Evolutionary conservation across 2,888 invertebrate species (phyloP), one percentile per base, ranked within the genome.

Genomic region (Cheilosia soror): DNA sequence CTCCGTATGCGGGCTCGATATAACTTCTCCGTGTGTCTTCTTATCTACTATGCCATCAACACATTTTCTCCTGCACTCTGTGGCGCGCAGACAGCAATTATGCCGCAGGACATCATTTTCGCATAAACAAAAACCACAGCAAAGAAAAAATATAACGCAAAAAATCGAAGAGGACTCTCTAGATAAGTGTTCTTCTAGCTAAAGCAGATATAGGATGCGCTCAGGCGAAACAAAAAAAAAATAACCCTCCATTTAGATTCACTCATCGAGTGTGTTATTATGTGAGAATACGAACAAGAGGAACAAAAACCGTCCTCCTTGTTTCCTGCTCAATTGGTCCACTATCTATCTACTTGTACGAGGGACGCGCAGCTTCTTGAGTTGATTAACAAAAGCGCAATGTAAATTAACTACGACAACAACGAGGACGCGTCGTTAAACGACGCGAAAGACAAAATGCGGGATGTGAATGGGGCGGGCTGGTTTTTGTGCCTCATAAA

Each of bases 361-460:
- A 51, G 60, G 47, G 69, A 20, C 15, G 49, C 63, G 29, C 65
- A 66, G 63, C 80, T 79, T 55, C 81, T 85, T 77, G 33, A 81
- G 81, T 72, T 85, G 76, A 85, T 85, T 77, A 81, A 81, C 81
- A 73, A 81, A 85, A 85, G 81, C 72, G 85, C 85, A 77, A 81
- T 85, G 85, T 85, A 85, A 85, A 85, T 85, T 85, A 85, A 81
- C 81, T 66, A 85, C 85, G 81, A 81, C 80, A 80, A 80, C 71
- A 85, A 72, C 66, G 72, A 81, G 49, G 76, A 85, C 80, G 85
- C 71, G 44, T 77, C 76, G 66, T 77, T 72, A 77, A 76, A 71
- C 71, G 75, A 66, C 29, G 51, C 72, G 27, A 63, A 71, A 76
- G 29, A 76, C 53, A 53, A 76, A 80, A 71, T 66, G 76, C 84